Base-by-base conservation (phyloP, 2,888 invertebrate species). In the Antitype chi region DNA sequence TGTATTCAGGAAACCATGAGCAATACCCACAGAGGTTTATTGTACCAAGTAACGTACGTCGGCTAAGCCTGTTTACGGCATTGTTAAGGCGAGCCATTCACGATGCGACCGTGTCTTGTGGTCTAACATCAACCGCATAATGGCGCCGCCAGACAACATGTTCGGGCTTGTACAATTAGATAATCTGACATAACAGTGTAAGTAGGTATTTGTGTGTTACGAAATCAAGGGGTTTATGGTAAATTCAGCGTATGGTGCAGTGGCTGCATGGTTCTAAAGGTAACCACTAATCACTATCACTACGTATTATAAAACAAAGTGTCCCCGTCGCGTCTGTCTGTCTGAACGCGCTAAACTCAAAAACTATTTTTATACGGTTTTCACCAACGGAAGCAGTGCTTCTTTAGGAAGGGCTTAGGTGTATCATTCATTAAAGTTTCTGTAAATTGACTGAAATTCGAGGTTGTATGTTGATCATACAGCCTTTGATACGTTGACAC, bases 111-210 rank as follows among this genome's bases (percentile, higher is more conserved):
- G 73, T 81, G 85, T 85, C 86, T 74, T 88, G 87, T 55, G 88
- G 88, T 87, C 77, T 70, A 74, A 79, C 70, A 88, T 78, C 78
- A 67, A 84, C 87, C 89, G 59, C 81, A 80, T 81, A 80, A 82
- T 84, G 70, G 78, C 80, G 49, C 7, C 53, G 13, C 43, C 85
- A 87, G 71, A 69, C 75, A 78, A 69, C 76, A 53, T 69, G 73
- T 52, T 52, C 72, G n/a, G 59, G 68, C 52, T 57, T 74, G 77
- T 70, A 74, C 85, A 76, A 75, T 79, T 74, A 79, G 63, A 78
- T 83, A 76, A 79, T 82, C 71, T 60, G 28, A 52, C 6, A 49
- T 17, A 52, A 43, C 5, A 66, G 13, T 11, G 57, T 70, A 62
- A 62, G 49, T 64, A 72, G 57, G 59, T 72, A 70, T 72, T 69